phyloP scores from a whole-genome alignment of 2,113 vertebrate species.

The Periophthalmus modestus region DNA sequence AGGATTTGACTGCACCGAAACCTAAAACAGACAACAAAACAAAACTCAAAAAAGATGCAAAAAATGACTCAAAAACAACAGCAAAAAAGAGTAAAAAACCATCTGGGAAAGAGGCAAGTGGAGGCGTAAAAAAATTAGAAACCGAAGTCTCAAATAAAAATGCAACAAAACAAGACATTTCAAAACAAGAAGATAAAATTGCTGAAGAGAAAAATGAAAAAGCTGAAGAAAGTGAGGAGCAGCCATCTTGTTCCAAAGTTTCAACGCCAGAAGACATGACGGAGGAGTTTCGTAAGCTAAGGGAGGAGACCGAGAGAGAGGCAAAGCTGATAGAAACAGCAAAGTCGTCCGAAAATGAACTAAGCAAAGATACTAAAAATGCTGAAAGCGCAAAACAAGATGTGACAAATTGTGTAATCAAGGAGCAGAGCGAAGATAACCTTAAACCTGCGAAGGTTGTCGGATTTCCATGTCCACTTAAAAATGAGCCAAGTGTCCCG shows the following conservation, averaged over 20 bases:
- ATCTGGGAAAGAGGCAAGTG: conserved; percentile 61
- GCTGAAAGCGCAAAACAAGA: conserved; percentile 12
- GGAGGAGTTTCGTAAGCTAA: conserved; percentile 64
- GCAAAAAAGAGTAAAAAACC: conserved; percentile 65
- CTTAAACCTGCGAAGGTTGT: conserved; percentile 70
- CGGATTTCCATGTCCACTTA: conserved; percentile 77
- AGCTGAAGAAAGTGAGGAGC: conserved; percentile 28
- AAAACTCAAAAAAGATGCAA: conserved; percentile 77
- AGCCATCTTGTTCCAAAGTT: conserved; percentile 67
- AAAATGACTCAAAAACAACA: conserved; percentile 78
- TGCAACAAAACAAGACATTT: conserved; percentile 21
- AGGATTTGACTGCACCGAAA: conserved; percentile 59
- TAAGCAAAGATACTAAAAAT: conserved; percentile 16
- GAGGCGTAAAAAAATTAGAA: conserved; percentile 31
- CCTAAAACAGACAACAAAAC: conserved; percentile 80
- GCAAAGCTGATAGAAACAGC: conserved; percentile 19
- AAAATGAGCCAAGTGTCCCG: conserved; percentile 75
- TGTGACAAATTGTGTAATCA: conserved; percentile 11
- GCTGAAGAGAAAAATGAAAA: conserved; percentile 8
- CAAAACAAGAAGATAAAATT: conserved; percentile 1
- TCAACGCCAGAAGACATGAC: conserved; percentile 79
- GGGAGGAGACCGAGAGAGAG: not conserved
- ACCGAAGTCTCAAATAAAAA: conserved; percentile 23
- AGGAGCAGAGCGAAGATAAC: conserved; percentile 11
- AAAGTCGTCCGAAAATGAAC: conserved; percentile 32